Conservation (phyloP, 37 sponge, comb jelly and placozoan genomes). For the Oscarella lobularis region DNA sequence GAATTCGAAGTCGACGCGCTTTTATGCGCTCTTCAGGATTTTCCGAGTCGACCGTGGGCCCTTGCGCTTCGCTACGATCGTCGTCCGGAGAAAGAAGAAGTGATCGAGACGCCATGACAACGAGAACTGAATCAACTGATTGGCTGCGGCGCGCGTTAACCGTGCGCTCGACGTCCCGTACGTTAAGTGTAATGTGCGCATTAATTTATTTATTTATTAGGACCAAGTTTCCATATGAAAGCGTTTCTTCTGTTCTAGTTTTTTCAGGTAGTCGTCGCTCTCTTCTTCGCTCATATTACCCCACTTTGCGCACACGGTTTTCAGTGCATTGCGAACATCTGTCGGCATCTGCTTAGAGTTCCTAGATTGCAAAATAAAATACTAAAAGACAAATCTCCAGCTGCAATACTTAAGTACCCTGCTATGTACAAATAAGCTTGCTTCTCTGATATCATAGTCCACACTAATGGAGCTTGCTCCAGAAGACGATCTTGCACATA, state of each 20-base stretch:
- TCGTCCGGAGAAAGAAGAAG: too few relatives aligned
- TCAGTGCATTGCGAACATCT: conserved; percentile 63
- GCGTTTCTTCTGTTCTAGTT: conserved; percentile 29
- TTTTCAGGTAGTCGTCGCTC: conserved; percentile 31
- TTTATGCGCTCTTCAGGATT: conserved; percentile 62
- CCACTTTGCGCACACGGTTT: conserved; percentile 13
- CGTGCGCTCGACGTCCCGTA: too few relatives aligned
- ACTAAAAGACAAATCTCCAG: neutral
- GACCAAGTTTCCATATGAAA: conserved; percentile 87
- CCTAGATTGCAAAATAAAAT: neutral
- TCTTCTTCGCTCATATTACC: conserved; percentile 29
- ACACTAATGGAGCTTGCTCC: conserved; percentile 48
- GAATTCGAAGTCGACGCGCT: conserved; percentile 54
- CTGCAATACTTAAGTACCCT: conserved; percentile 51
- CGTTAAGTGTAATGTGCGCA: too few relatives aligned
- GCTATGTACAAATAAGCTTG: conserved; percentile 74
- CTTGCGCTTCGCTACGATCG: conserved; percentile 3
- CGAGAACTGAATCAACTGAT: too few relatives aligned
- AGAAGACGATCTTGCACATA: conserved; percentile 87
- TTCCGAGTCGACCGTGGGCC: conserved; percentile 37
- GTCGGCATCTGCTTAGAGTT: conserved; percentile 82
- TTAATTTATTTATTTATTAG: too few relatives aligned
- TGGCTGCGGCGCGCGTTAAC: too few relatives aligned
- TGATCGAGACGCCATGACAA: too few relatives aligned
- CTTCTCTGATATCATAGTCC: conserved; percentile 35